phyloP scores from a whole-genome alignment of 2,888 invertebrate genomes.

The Melieria crassipennis region DNA sequence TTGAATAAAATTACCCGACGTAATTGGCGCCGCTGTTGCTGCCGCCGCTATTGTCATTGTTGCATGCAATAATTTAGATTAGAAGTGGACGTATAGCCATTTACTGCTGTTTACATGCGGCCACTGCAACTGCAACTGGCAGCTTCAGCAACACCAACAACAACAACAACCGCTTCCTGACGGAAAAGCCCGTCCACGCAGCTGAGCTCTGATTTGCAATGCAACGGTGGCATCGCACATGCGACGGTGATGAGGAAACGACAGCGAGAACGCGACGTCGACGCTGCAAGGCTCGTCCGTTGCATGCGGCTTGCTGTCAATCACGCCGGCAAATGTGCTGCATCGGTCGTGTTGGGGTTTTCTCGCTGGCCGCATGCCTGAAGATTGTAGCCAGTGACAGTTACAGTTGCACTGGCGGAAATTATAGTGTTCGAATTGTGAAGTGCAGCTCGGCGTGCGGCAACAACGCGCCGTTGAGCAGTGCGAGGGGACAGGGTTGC shows the following conservation, averaged over 20 bases:
- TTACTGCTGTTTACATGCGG: slow-evolving; percentile 36
- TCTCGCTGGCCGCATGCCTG: slow-evolving; percentile 9
- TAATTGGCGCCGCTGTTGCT: slow-evolving; percentile 36
- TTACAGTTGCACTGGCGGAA: slow-evolving; percentile 61
- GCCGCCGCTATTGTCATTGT: slow-evolving; percentile 31
- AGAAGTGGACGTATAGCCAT: slow-evolving; percentile 42
- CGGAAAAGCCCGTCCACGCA: too few relatives aligned
- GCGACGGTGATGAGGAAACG: too few relatives aligned
- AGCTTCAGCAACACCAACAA: too few relatives aligned
- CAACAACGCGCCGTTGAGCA: too few relatives aligned
- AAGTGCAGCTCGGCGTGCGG: too few relatives aligned
- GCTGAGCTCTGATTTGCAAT: too few relatives aligned
- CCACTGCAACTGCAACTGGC: too few relatives aligned
- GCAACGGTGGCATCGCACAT: too few relatives aligned
- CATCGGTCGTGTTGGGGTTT: background rate
- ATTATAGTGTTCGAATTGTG: slow-evolving; percentile 39
- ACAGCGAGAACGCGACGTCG: too few relatives aligned
- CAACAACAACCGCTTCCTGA: too few relatives aligned
- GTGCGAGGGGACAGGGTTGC: too few relatives aligned
- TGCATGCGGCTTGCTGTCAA: slow-evolving; percentile 28
- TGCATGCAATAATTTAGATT: slow-evolving; percentile 61
- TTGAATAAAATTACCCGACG: slow-evolving; percentile 54
- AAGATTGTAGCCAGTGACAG: slow-evolving; percentile 50
- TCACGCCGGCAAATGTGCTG: slow-evolving; percentile 17
- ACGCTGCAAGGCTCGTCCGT: slow-evolving; percentile 8